Evolutionary conservation across 2,797 vertebrate genomes (phyloP), one percentile per base, ranked within the genome.

Genomic region (Euphonia xanthogaster): DNA sequence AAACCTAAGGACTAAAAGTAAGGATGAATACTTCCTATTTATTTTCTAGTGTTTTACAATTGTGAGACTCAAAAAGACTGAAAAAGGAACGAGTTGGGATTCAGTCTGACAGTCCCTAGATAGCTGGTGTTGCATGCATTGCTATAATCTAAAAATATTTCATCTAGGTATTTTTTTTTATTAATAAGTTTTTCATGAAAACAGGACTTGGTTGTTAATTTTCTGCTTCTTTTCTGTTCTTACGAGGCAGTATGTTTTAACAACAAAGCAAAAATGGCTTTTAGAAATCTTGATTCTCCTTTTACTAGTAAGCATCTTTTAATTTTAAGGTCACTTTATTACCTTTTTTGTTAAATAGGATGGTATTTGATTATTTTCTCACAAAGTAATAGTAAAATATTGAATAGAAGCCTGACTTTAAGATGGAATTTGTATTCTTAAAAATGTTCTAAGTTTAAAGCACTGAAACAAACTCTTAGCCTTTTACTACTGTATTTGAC

Each of bases 381-480:
- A 62, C 5, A 6, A 27, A 71, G n/a, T 53, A 47, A 12, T 28
- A 2, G 7, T 44, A 48, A 91, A 85, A 83, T 76, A 51, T 8
- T 66, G 8, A 66, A 48, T 18, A 55, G 3, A 77, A 6, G 12
- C 0, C 16, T 76, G 15, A 16, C 5, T 83, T 76, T 25, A 74
- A 27, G 3, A 5, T 15, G 2, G 1, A 81, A 54, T 28, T 45
- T 33, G 3, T 37, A 28, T 58, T 72, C 67, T 48, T 9, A 11
- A 40, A 79, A 30, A 4, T 2, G 0, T 0, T 53, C 9, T 19
- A 17, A 14, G 2, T 67, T 63, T 63, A 57, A 81, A 66, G 2
- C 19, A 53, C 13, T 45, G 20, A 74, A 89, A 30, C 0, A 47
- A 16, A 40, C 15, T 67, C 7, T 62, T 80, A 53, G 9, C 5